Percentiles rank a stretch among this genome's conserved stretches.
Evolutionary conservation across 2,797 vertebrate genomes (phyloP).

Genomic region (Sardinella longiceps): DNA sequence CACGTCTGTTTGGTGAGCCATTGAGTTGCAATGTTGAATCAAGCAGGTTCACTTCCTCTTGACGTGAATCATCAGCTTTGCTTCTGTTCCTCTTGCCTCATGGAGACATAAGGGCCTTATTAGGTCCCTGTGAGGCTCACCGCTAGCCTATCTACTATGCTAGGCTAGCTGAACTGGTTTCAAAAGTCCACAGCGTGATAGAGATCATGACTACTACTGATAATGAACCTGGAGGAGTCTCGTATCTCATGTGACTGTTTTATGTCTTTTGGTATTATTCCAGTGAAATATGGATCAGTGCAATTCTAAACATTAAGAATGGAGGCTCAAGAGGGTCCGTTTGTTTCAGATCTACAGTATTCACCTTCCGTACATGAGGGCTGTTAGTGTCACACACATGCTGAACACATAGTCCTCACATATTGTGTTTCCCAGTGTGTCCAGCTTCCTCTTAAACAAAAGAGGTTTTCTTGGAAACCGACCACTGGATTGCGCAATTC

Average conservation of each 20-base stretch:
- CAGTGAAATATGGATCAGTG: too few relatives aligned
- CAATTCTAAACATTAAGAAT: neutral
- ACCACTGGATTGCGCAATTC: neutral
- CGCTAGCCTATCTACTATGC: too few relatives aligned
- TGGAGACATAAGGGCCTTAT: neutral
- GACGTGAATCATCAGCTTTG: constrained; percentile 29
- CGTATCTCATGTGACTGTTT: neutral
- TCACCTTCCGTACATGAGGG: too few relatives aligned
- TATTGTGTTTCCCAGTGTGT: neutral
- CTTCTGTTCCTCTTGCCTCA: neutral
- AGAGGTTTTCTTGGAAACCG: neutral
- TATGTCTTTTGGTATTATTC: neutral
- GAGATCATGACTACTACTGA: too few relatives aligned
- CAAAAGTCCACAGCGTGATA: too few relatives aligned
- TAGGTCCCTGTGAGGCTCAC: too few relatives aligned
- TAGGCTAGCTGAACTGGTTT: too few relatives aligned
- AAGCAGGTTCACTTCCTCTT: constrained; percentile 34
- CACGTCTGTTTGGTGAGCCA: neutral
- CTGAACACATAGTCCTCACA: neutral
- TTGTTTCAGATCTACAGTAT: too few relatives aligned
- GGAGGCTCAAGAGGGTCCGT: neutral
- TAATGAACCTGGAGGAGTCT: too few relatives aligned
- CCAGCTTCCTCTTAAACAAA: neutral
- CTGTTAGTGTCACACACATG: neutral
- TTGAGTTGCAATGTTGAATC: constrained; percentile 27